Conservation (phyloP, 2,888 invertebrate genomes). For the Spisula subtruncata region DNA sequence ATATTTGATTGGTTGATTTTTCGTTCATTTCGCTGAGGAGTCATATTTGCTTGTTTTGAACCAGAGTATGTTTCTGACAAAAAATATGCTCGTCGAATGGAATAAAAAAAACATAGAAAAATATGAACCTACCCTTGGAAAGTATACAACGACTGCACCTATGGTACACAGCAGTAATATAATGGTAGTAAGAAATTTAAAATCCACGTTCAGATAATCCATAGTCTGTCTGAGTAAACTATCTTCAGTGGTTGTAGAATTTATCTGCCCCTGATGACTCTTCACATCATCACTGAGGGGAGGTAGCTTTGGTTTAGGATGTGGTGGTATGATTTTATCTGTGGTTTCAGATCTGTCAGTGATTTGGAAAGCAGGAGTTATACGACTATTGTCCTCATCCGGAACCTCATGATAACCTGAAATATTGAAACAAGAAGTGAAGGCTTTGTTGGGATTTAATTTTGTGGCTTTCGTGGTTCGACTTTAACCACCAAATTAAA, state of each 20-base stretch:
- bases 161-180: constrained; percentile 76
- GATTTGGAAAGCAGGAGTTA: constrained; percentile 81
- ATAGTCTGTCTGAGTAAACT: constrained; percentile 50
- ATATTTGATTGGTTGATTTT: no score
- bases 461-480: no score
- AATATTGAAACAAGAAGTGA: neutral
- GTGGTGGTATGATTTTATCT: constrained; percentile 68
- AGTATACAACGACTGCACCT: constrained; percentile 77
- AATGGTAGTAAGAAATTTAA: constrained; percentile 81
- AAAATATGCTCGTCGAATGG: no score
- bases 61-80: no score
- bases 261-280: constrained; percentile 50
- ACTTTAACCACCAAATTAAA: no score
- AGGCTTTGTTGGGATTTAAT: no score
- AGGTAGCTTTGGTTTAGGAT: constrained; percentile 51
- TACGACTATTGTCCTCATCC: constrained; percentile 78
- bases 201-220: constrained; percentile 77
- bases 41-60: no score
- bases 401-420: constrained; percentile 87
- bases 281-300: constrained; percentile 29
- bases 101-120: neutral
- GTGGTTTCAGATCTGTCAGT: constrained; percentile 76
- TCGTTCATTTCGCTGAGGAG: no score
- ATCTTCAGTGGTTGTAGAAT: constrained; percentile 43
- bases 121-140: constrained; percentile 78